Evolutionary conservation across 2,888 invertebrate species (phyloP), one percentile per base, ranked within the genome.

Genomic region (Cyaniris semiargus): DNA sequence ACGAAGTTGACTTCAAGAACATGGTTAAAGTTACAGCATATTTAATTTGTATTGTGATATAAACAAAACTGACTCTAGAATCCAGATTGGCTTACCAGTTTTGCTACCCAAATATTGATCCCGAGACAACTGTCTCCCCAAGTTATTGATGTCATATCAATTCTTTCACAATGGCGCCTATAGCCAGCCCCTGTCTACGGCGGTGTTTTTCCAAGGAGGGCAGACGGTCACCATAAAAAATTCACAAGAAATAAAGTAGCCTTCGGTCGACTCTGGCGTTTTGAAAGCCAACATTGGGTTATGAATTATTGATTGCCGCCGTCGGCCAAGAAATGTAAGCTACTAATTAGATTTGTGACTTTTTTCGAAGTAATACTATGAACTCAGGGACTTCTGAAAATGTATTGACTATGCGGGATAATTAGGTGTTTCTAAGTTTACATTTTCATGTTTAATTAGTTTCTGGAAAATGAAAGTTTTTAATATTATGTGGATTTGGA

Each of bases 121-220:
- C 23, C 10, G 13, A 27, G 13, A 15, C 60, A 60, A 27, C 60
- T 13, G 60, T 23, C 13, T 60, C 60, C 23, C 60, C 23, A 70
- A 76, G 76, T 74, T 70, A 21, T 78, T 66, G 75, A 80, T 76
- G 70, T 76, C 80, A 76, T 71, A 76, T 79, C 79, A 78, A 80
- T 74, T 70, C 23, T 77, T 79, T 77, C 44, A 76, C 70, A 34
- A 38, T 72, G 70, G 77, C 76, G 79, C 78, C 79, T 78, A 78
- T 77, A 83, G 84, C 87, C 88, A 90, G 90, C 88, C 89, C 86
- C 84, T 80, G 82, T 84, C 87, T 85, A 86, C 86, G 88, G 86
- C 86, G 87, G 89, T 91, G 90, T 92, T 92, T 91, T 90, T 89
- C 88, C 86, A 88, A 88, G 91, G 91, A 85, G 71, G 89, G 84